phyloP scores from a whole-genome alignment of 2,888 invertebrate genomes.

The Epinotia nisella region DNA sequence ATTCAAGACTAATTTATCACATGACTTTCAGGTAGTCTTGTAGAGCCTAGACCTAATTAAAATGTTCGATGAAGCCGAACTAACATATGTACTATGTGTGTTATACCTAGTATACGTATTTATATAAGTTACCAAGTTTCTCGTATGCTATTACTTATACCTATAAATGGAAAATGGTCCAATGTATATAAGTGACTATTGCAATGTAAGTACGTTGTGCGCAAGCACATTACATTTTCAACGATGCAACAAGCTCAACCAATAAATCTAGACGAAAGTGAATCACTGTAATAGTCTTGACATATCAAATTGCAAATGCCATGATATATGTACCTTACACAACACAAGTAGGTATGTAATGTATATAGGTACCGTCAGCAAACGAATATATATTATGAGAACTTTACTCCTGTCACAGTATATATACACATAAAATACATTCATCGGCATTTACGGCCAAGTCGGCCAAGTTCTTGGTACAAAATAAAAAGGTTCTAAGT shows the following conservation, averaged over 20 bases:
- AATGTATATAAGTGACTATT: neutral
- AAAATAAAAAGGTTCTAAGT: neutral
- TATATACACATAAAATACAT: neutral
- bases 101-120: no score
- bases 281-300: neutral
- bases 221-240: slow-evolving; percentile 9
- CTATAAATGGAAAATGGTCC: no score
- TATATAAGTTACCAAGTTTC: no score
- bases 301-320: slow-evolving; percentile 12
- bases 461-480: neutral
- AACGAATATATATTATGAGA: neutral
- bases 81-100: no score
- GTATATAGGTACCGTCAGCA: neutral
- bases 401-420: neutral
- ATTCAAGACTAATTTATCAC: no score
- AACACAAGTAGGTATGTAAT: neutral
- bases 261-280: neutral
- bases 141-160: no score
- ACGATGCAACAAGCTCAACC: slow-evolving; percentile 12
- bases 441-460: no score
- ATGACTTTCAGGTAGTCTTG: neutral
- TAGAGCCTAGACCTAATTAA: neutral
- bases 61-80: neutral
- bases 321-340: neutral
- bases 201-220: slow-evolving; percentile 4